These are phyloP conservation scores for Rhaphigaster nebulosa DNA, from an alignment of 2,888 invertebrate genomes.

Conservation along the genomic window DNA sequence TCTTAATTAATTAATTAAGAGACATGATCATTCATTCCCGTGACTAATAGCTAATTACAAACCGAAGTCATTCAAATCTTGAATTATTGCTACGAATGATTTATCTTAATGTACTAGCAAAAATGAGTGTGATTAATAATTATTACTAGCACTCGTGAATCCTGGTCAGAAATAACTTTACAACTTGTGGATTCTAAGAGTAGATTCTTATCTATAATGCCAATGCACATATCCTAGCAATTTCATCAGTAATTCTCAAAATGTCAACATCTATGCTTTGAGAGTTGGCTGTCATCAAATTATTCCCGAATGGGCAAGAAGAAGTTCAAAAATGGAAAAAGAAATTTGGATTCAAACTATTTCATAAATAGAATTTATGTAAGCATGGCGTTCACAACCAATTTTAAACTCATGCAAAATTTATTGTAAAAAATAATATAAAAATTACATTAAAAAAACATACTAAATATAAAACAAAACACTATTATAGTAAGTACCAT, in stretches of 20 bases:
- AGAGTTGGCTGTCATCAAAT: neutral
- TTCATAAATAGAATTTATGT: too few species aligned
- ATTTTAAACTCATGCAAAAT: neutral
- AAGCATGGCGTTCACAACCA: neutral
- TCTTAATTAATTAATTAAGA: too few species aligned
- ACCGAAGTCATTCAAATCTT: too few species aligned
- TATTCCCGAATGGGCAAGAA: too few species aligned
- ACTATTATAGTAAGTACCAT: constrained; percentile 48
- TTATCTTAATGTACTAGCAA: too few species aligned
- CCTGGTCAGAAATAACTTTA: neutral
- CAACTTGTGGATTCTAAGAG: neutral
- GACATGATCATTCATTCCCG: too few species aligned
- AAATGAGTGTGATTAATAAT: neutral
- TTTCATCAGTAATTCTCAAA: neutral
- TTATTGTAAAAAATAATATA: neutral
- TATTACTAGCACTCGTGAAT: neutral
- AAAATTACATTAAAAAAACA: neutral
- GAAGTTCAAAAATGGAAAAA: neutral
- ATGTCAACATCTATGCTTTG: neutral
- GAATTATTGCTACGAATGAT: too few species aligned
- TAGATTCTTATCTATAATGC: too few species aligned
- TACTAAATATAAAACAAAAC: neutral
- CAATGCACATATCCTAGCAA: neutral
- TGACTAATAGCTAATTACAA: too few species aligned
- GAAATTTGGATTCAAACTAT: too few species aligned